Evolutionary conservation across 2,888 invertebrate genomes (phyloP), one percentile per base, ranked within the genome.

Genomic region (Osedax frankpressi): DNA sequence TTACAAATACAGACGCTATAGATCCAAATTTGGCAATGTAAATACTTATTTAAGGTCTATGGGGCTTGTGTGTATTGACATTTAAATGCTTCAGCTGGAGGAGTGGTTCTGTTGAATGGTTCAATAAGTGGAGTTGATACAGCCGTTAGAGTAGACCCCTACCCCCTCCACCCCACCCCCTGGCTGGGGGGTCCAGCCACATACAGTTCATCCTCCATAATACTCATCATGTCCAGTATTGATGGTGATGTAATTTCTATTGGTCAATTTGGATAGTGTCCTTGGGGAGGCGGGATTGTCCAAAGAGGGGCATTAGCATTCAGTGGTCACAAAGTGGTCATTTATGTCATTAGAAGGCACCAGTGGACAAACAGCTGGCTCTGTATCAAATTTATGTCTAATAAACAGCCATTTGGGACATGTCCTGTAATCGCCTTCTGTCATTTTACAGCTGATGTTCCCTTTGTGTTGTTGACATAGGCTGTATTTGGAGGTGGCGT

Each of bases 301-400:
- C 65, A 65, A 65, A 65, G 65, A 65, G 6, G 65, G 65, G 19
- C 65, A 65, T 65, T 65, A 65, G 65, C 24, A 65, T 65, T 65
- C 65, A 65, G 65, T 65, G 63, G 63, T 19, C 65, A 65, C 65
- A 65, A 65, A 65, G 65, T 65, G 65, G 65, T 65, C 65, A 65
- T 65, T n/a, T 26, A 24, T 24, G 2, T 2, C 65, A 65, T 65
- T 65, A 65, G 65, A 65, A 19, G 24, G 65, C 2, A 65, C 65
- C 65, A 65, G 65, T 65, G 19, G 19, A 65, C 2, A 19, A 26
- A 65, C 65, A 65, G 65, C 65, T 65, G 65, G 65, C 65, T 65
- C 24, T 65, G 19, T 65, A 65, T 14, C 65, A 11, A 24, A 65
- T 65, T 65, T 65, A 65, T 65, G 24, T 14, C 65, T 65, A 65